These are phyloP conservation scores for Macrophya annulata DNA, from an alignment of 2,888 invertebrate species.

Conservation along the genomic window DNA sequence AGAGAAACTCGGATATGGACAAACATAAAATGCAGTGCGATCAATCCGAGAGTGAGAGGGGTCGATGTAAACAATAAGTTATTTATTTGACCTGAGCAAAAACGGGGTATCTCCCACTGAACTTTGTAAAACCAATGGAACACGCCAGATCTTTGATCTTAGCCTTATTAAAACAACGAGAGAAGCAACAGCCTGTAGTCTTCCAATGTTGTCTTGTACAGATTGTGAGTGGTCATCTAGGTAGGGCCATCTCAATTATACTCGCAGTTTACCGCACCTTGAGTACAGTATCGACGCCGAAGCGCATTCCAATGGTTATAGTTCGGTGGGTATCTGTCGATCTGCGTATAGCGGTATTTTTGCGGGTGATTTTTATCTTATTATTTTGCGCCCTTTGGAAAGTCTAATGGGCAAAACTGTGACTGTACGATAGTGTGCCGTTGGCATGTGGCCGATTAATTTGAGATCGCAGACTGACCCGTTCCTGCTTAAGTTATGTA, in stretches of 20 bases:
- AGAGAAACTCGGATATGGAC: slow-evolving; percentile 63
- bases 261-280: neutral
- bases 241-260: neutral
- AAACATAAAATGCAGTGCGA: slow-evolving; percentile 66
- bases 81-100: slow-evolving; percentile 18
- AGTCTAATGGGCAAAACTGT: slow-evolving; percentile 16
- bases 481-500: slow-evolving; percentile 24
- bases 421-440: slow-evolving; percentile 22
- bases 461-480: slow-evolving; percentile 6
- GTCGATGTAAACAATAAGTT: slow-evolving; percentile 44
- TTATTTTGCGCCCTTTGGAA: neutral
- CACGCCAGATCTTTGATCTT: neutral
- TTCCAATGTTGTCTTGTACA: neutral
- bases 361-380: neutral
- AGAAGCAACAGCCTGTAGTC: neutral
- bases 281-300: neutral
- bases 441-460: neutral
- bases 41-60: slow-evolving; percentile 37
- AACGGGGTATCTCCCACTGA: slow-evolving; percentile 4
- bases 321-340: slow-evolving; percentile 19
- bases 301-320: slow-evolving; percentile 19
- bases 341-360: slow-evolving; percentile 24
- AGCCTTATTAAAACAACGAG: neutral
- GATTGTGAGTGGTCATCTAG: neutral
- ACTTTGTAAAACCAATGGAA: slow-evolving; percentile 30